These are phyloP conservation scores for Cavia aperea DNA, from an alignment of 2,113 vertebrate species.

Conservation along the genomic window DNA sequence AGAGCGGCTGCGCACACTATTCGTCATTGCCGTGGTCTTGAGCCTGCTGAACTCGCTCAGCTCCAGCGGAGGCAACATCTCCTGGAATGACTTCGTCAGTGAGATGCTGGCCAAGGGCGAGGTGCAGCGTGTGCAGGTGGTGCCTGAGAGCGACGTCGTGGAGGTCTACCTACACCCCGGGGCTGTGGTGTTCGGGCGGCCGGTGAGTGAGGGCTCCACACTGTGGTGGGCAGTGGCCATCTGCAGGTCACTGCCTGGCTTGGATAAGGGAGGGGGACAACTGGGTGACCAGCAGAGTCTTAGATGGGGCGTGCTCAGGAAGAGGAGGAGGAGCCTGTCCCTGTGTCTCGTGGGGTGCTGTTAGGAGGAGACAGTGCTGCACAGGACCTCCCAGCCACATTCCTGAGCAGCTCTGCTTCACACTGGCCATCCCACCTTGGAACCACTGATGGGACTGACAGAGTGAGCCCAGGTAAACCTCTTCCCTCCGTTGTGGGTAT, in stretches of 20 bases:
- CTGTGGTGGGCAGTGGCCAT: background rate
- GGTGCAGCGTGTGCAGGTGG: slow-evolving; percentile 90
- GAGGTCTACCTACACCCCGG: slow-evolving; percentile 91
- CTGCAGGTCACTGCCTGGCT: background rate
- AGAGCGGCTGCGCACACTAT: slow-evolving; percentile 83
- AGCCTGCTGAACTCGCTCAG: slow-evolving; percentile 80
- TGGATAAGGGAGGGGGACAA: background rate
- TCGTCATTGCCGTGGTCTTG: slow-evolving; percentile 84
- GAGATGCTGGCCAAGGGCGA: slow-evolving; percentile 98
- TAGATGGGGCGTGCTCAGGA: background rate
- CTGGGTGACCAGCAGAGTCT: background rate
- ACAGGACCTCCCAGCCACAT: background rate
- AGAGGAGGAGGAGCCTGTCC: background rate
- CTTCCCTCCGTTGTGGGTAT: background rate
- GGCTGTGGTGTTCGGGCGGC: slow-evolving; percentile 89
- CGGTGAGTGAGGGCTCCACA: slow-evolving; percentile 76
- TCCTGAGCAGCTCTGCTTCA: background rate
- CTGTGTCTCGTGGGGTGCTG: background rate
- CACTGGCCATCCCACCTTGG: background rate
- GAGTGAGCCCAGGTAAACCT: background rate
- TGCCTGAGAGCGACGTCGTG: slow-evolving; percentile 91
- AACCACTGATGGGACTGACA: background rate
- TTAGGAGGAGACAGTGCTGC: background rate
- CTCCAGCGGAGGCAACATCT: slow-evolving; percentile 84
- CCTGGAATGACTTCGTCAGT: slow-evolving; percentile 95